Base-by-base conservation (phyloP, 1,140 invertebrate genomes). In the Antheraea pernyi region DNA sequence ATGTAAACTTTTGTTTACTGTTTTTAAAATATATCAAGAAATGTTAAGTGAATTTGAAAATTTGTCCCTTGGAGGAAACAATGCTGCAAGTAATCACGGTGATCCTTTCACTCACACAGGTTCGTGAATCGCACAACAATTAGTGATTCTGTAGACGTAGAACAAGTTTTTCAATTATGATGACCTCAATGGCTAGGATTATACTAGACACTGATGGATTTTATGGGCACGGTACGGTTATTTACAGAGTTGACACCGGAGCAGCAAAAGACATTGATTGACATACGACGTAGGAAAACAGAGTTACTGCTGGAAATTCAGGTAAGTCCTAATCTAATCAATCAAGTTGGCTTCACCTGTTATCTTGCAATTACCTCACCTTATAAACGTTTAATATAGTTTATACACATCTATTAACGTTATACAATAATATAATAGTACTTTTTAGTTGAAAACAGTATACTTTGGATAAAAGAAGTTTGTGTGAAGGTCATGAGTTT, bases 221-320 rank as follows among this genome's bases (percentile, higher is more conserved):
- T 72, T 74, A 70, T 73, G 69, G 68, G 70, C 59, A 84, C 67
- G 69, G 62, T 77, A 76, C 72, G 72, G 78, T 71, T 82, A 48
- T 68, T 96, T 96, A 69, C 94, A 98, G 98, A 99, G 94, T 91
- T 99, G 83, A 98, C 97, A 69, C 95, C 95, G 30, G 97, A 98
- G 83, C 97, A 99, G 90, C 97, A 98, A 83, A 97, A 98, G 89
- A 94, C 97, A 76, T 93, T 99, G 68, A 96, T 97, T 75, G 97
- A 98, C 84, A 98, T 99, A 80, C 94, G 98, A 76, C 94, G 97
- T 81, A 95, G 97, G 81, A 99, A 98, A 93, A 96, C 96, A 71
- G 97, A 98, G 92, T 93, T 99, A 71, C 92, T 98, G 69, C 93
- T 97, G 68, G 98, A 99, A 94, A 99, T 99, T 83, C 97, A 98